A percentile compares a stretch with the other conserved stretches of the same genome.
phyloP scores from a whole-genome alignment of 2,797 vertebrate genomes.

The Notamacropus eugenii region DNA sequence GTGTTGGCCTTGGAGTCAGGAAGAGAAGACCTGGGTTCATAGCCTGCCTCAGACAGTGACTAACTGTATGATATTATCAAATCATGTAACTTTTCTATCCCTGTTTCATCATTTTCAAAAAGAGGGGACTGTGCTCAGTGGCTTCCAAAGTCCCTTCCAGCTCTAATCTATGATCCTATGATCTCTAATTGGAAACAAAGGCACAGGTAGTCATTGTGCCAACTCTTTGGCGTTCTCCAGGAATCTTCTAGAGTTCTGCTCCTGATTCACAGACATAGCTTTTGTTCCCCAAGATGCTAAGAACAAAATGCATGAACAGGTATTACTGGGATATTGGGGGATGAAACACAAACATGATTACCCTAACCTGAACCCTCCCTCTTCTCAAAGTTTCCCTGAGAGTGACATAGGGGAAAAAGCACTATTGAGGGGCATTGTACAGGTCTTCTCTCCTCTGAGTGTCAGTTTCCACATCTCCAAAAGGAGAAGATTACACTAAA shows the following conservation, averaged over 20 bases:
- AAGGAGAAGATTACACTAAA: neutral
- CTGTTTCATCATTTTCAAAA: neutral
- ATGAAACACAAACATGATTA: neutral
- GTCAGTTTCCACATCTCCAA: neutral
- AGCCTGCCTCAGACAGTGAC: neutral
- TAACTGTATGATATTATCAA: neutral
- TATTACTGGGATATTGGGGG: neutral
- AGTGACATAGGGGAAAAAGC: neutral
- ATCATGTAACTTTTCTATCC: neutral
- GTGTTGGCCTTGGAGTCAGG: neutral
- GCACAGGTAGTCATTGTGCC: neutral
- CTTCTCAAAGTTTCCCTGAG: neutral
- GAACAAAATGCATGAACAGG: neutral
- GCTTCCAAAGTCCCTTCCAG: neutral
- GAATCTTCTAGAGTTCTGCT: neutral
- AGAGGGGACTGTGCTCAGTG: neutral
- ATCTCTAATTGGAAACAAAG: neutral
- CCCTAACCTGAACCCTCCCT: neutral
- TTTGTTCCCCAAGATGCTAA: neutral
- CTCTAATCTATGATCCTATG: neutral
- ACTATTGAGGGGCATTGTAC: neutral
- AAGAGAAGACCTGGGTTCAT: neutral
- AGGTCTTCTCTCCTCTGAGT: neutral
- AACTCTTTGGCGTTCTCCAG: neutral
- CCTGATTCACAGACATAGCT: neutral